Base-by-base conservation (phyloP, 2,888 invertebrate species). In the Hylaea fasciaria region DNA sequence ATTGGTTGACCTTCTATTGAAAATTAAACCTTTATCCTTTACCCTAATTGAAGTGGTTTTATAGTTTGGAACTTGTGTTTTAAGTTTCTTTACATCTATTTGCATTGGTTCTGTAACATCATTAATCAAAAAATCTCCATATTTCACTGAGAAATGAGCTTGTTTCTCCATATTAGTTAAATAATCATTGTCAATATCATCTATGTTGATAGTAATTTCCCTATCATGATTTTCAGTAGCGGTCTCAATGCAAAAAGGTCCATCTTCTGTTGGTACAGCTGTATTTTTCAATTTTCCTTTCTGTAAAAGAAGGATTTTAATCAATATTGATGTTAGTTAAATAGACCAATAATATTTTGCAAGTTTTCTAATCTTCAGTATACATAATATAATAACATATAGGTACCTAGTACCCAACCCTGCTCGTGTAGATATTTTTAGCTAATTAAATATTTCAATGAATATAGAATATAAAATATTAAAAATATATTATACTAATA, bases 181-280 rank as follows among this genome's bases (percentile, higher is more conserved):
- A 57, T 76, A 73, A 39, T 88, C 89, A 82, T 82, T 84, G 68
- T 91, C 91, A 69, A 86, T 88, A 58, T 89, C 87, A 72, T 89
- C 87, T 54, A 80, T 62, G 50, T 81, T 74, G 55, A 89, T 82
- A 13, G 80, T 74, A 52, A 77, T 66, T 45, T 72, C 69, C 35
- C 52, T 55, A 17, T 52, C 29, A 4, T 61, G 57, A 43, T 40
- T 39, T 11, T 13, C 14, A 14, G 16, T 5, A 8, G 1, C n/a
- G n/a, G 17, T 0, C 43, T 41, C 17, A 32, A 10, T 79, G 78
- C 87, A 89, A 64, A 70, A 83, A 28, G 89, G 89, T 29, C 91
- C 91, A 81, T 86, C 86, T 73, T 93, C 75, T 44, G 93, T 93
- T 48, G 94, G 94, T 50, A 94, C 79, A 43, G 94, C 94, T 74